Evolutionary conservation across 2,113 vertebrate species (phyloP).

Genomic region (Falcunculus frontatus): DNA sequence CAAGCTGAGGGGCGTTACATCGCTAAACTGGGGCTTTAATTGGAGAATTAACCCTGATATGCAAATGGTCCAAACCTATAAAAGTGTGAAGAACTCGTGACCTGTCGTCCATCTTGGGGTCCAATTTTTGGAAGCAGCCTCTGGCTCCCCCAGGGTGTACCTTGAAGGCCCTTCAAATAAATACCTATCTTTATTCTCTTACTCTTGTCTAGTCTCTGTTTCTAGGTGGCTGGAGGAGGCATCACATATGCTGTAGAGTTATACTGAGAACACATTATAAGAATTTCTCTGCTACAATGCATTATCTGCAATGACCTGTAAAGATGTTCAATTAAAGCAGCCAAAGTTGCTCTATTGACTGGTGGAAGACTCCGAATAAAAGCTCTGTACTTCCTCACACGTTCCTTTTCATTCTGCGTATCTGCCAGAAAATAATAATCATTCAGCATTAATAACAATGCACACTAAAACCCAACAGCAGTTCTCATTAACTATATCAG

Average conservation of each 20-base stretch:
- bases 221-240: too few relatives aligned
- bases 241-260: background rate
- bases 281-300: background rate
- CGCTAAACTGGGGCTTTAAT: too few relatives aligned
- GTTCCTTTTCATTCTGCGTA: constrained; percentile 78
- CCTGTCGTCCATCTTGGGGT: too few relatives aligned
- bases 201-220: too few relatives aligned
- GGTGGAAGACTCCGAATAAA: constrained; percentile 87
- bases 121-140: too few relatives aligned
- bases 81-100: too few relatives aligned
- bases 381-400: constrained; percentile 85
- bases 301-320: constrained; percentile 81
- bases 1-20: too few relatives aligned
- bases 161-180: too few relatives aligned
- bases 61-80: too few relatives aligned
- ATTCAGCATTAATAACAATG: background rate
- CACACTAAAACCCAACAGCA: background rate
- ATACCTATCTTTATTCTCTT: too few relatives aligned
- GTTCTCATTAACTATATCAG: background rate
- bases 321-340: constrained; percentile 90
- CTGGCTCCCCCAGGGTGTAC: too few relatives aligned
- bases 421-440: constrained; percentile 68
- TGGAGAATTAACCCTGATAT: too few relatives aligned
- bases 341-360: constrained; percentile 85
- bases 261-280: background rate